A percentile compares a stretch with the other conserved stretches of the same genome.
Evolutionary conservation across 2,113 vertebrate genomes (phyloP).

Genomic region (Forbesichthys papilliferus): DNA sequence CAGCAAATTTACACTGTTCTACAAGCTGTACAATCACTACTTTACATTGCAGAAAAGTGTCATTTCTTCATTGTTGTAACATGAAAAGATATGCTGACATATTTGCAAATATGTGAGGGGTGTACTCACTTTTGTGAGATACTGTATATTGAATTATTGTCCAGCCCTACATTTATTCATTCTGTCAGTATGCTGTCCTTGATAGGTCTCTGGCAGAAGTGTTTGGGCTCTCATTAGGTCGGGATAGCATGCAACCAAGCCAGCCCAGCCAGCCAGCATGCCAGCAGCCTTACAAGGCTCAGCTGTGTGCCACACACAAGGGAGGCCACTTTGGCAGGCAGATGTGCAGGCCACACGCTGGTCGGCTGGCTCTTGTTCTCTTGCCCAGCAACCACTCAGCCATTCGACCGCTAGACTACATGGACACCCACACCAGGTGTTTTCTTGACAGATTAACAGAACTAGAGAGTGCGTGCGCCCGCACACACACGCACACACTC

Average conservation of each 20-base stretch:
- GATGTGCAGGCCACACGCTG: background rate
- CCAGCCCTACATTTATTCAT: constrained; percentile 14
- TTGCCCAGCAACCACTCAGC: constrained; percentile 35
- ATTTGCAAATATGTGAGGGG: no score
- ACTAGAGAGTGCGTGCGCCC: background rate
- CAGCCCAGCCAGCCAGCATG: constrained; percentile 7
- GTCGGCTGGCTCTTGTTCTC: constrained; percentile 19
- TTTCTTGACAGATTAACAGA: background rate
- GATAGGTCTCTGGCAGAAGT: background rate
- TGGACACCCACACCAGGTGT: constrained; percentile 6
- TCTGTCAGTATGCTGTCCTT: constrained; percentile 6
- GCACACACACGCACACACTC: background rate
- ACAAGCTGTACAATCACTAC: no score
- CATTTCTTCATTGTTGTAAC: no score
- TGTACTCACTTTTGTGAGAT: no score
- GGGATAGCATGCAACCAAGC: background rate
- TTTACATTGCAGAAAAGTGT: no score
- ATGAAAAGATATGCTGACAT: no score
- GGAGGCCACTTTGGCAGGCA: constrained; percentile 16
- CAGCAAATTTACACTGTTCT: no score
- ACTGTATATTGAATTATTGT: background rate
- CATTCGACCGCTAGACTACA: constrained; percentile 1
- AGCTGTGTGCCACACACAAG: constrained; percentile 23
- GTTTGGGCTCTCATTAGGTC: no score
- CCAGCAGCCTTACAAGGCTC: constrained; percentile 1